A percentile compares a stretch with the other conserved stretches of the same genome.
Conservation (phyloP, 2,888 invertebrate species). For the Parnassius apollo region DNA sequence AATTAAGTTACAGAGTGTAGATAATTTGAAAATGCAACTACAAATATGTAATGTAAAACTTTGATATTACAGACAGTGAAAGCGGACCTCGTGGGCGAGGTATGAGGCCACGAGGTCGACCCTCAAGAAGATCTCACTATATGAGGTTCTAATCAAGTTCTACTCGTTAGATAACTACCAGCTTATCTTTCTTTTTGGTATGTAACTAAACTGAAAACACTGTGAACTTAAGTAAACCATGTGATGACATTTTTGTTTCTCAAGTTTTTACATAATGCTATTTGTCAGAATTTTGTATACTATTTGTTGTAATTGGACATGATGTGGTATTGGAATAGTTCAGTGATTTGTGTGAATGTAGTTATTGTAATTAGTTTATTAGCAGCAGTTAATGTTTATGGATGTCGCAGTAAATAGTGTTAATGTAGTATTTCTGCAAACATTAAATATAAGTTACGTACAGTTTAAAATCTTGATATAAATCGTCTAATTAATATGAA, state of each 20-base stretch:
- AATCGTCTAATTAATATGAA: neutral
- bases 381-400: neutral
- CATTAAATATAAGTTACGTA: neutral
- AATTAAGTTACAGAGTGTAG: too few relatives aligned
- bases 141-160: constrained; percentile 53
- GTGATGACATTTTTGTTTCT: constrained; percentile 2
- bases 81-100: constrained; percentile 70
- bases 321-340: neutral
- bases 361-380: neutral
- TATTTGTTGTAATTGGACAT: constrained; percentile 6
- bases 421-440: neutral
- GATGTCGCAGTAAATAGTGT: constrained; percentile 2
- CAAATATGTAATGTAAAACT: constrained; percentile 5
- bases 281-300: constrained; percentile 10
- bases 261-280: neutral
- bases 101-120: constrained; percentile 62
- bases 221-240: constrained; percentile 6
- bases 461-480: neutral
- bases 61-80: constrained; percentile 59
- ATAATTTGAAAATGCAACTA: too few relatives aligned
- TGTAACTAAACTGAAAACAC: neutral
- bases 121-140: constrained; percentile 62
- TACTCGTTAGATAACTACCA: constrained; percentile 4
- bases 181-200: neutral
- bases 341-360: constrained; percentile 2